These are phyloP conservation scores for Acyrthosiphon pisum DNA, from an alignment of 1,140 invertebrate genomes.

Conservation along the genomic window DNA sequence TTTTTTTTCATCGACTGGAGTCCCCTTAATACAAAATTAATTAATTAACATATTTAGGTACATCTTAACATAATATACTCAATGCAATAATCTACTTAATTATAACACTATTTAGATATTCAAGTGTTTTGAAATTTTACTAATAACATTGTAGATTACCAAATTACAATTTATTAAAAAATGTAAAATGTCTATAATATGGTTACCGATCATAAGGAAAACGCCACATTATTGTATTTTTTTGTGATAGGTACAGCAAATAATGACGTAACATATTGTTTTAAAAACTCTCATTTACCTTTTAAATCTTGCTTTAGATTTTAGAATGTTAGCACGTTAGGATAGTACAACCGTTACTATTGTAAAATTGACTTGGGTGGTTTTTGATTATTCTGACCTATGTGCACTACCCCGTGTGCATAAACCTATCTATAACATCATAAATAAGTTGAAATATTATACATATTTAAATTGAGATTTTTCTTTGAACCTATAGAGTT, in stretches of 20 bases:
- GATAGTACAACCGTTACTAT: background rate
- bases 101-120: background rate
- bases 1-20: too few species aligned
- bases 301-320: background rate
- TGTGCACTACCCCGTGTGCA: background rate
- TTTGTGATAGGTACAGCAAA: too few species aligned
- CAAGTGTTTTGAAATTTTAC: background rate
- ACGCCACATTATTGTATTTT: too few species aligned
- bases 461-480: background rate
- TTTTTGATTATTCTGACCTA: background rate
- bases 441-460: background rate
- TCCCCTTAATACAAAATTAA: background rate
- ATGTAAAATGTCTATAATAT: background rate
- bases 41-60: background rate
- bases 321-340: background rate
- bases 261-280: too few species aligned
- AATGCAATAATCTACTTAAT: too few species aligned
- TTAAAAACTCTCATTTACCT: background rate
- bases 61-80: background rate
- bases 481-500: background rate
- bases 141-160: background rate
- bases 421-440: background rate
- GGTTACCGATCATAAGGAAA: background rate
- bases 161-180: too few species aligned
- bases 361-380: background rate